Base-by-base conservation (phyloP, 2,888 invertebrate genomes). In the Chrysomela aeneicollis region DNA sequence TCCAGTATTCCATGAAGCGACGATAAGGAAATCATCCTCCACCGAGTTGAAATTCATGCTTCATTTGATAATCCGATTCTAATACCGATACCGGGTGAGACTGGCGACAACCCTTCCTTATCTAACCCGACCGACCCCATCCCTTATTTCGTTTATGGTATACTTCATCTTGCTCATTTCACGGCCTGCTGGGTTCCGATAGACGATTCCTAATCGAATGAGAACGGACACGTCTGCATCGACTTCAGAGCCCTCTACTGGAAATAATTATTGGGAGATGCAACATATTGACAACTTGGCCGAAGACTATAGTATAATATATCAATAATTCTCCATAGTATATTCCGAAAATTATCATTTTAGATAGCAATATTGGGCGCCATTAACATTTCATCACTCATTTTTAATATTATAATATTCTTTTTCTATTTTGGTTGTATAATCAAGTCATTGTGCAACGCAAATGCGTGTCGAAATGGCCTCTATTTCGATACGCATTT, bases 81-180 rank as follows among this genome's bases (percentile, higher is more conserved):
- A n/a, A n/a, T n/a, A 35, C 35, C 35, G 35, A 35, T 35, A 26
- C 12, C 35, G 35, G 3, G 26, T 42, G 15, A 42, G 42, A 1
- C 42, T 42, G 42, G 42, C 15, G 42, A 42, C 42, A 42, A 42
- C 2, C 42, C 42, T 15, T 42, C 42, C 42, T 15, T 42, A 42
- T 42, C 42, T 42, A 42, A 42, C 42, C 15, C 42, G 42, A 42
- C 42, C 42, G 12, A 42, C 9, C 42, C 42, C n/a, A 42, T 42
- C 42, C 42, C 42, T 42, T 42, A 42, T 42, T 42, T 15, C 42
- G 42, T 42, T 42, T 42, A 42, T 42, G 15, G 42, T 6, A 42
- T 42, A 42, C 42, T 42, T 42, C 42, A 42, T 42, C 42, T 42
- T 2, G 42, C 42, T 42, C 12, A 42, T 42, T 42, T 42, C 42